Evolutionary conservation across 2,797 vertebrate genomes (phyloP).

Genomic region (Syngnathus acus): DNA sequence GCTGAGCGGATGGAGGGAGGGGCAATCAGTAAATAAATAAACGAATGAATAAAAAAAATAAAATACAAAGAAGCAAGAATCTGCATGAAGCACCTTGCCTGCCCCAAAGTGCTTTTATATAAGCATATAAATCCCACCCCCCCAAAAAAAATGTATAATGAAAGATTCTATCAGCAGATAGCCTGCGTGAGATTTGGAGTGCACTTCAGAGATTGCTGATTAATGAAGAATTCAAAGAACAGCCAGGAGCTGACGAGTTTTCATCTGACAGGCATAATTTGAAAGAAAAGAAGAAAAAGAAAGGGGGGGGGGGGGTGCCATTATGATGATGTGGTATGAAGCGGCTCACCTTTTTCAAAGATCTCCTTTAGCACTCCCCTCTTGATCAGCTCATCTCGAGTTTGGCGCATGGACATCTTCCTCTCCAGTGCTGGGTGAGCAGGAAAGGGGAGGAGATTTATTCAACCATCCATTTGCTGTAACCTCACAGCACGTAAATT

Average conservation of each 20-base stretch:
- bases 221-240: conserved; percentile 33
- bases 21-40: too few relatives aligned
- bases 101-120: background rate
- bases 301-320: background rate
- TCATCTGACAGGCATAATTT: background rate
- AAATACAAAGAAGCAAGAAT: too few relatives aligned
- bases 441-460: conserved; percentile 8
- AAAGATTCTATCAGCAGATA: conserved; percentile 43
- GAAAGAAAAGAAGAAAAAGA: background rate
- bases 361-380: conserved; percentile 96
- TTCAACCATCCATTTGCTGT: conserved; percentile 4
- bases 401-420: conserved; percentile 96
- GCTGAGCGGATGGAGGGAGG: conserved; percentile 61
- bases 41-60: too few relatives aligned
- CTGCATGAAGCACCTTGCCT: background rate
- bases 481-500: background rate
- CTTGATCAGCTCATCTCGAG: conserved; percentile 96
- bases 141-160: conserved; percentile 19
- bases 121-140: conserved; percentile 9
- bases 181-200: conserved; percentile 26
- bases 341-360: conserved; percentile 90
- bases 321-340: background rate
- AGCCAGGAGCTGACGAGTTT: conserved; percentile 5
- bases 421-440: conserved; percentile 84
- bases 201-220: conserved; percentile 39